Percentiles rank a stretch among this genome's conserved stretches.
phyloP scores from a whole-genome alignment of 1,140 invertebrate species.

The Zaprionus vittiger region DNA sequence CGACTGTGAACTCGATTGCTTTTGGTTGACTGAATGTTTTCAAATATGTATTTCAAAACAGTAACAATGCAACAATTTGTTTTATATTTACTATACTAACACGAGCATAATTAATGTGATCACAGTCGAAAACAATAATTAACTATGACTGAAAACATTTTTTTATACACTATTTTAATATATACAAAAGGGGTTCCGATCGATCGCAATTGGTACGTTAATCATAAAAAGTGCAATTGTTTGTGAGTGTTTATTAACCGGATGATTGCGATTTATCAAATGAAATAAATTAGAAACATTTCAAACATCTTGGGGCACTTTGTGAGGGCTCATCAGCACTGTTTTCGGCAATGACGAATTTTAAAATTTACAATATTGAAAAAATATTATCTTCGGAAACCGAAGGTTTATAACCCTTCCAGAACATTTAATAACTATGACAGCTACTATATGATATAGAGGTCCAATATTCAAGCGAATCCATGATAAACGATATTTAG shows the following conservation, averaged over 20 bases:
- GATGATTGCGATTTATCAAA: slow-evolving; percentile 7
- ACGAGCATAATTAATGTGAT: slow-evolving; percentile 71
- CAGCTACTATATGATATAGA: slow-evolving; percentile 9
- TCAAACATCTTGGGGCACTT: slow-evolving; percentile 55
- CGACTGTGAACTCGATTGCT: slow-evolving; percentile 43
- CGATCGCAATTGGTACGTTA: neutral
- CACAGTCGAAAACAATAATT: slow-evolving; percentile 80
- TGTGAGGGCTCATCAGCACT: slow-evolving; percentile 59
- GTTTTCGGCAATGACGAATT: slow-evolving; percentile 13
- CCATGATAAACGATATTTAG: neutral
- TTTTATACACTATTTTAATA: slow-evolving; percentile 14
- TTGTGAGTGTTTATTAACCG: neutral
- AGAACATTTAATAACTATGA: slow-evolving; percentile 1
- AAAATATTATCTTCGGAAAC: neutral
- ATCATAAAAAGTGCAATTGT: neutral
- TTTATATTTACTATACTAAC: slow-evolving; percentile 30
- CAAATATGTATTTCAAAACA: slow-evolving; percentile 26
- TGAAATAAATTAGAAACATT: slow-evolving; percentile 9
- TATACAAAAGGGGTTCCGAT: slow-evolving; percentile 32
- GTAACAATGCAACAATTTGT: slow-evolving; percentile 30
- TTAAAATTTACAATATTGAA: neutral
- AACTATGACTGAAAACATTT: slow-evolving; percentile 45
- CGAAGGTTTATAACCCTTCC: neutral
- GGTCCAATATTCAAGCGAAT: neutral
- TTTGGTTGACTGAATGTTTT: slow-evolving; percentile 33